Percentiles rank a stretch among this genome's conserved stretches.
Evolutionary conservation across 2,113 vertebrate genomes (phyloP).

Genomic region (Mastomys coucha): DNA sequence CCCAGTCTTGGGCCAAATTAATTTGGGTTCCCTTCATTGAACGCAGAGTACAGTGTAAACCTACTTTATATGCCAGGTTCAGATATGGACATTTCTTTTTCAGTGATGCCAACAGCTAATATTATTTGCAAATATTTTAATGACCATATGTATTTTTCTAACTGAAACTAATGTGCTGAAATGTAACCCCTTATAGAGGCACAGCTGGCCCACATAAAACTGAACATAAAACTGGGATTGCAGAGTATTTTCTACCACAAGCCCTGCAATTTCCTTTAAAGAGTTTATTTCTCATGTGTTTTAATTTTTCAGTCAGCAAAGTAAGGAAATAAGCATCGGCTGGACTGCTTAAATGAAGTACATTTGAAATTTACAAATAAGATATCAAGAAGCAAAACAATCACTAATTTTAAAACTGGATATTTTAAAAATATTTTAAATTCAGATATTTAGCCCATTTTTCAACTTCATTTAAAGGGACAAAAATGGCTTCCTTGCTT

Average conservation of each 20-base stretch:
- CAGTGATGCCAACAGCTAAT: slow-evolving; percentile 31
- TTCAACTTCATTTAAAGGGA: slow-evolving; percentile 45
- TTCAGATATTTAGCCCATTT: slow-evolving; percentile 51
- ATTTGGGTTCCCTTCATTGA: slow-evolving; percentile 28
- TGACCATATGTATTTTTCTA: slow-evolving; percentile 43
- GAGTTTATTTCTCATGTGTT: slow-evolving; percentile 55
- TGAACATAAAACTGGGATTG: slow-evolving; percentile 43
- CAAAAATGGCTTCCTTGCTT: slow-evolving; percentile 54
- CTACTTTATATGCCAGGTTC: slow-evolving; percentile 2
- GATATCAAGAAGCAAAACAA: slow-evolving; percentile 56
- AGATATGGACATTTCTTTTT: neutral
- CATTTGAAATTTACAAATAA: slow-evolving; percentile 62
- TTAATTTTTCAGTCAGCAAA: slow-evolving; percentile 61
- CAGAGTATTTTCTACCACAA: slow-evolving; percentile 62
- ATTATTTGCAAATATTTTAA: slow-evolving; percentile 69
- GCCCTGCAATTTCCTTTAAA: slow-evolving; percentile 61
- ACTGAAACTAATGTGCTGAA: slow-evolving; percentile 50
- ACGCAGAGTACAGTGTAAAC: neutral
- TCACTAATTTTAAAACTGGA: slow-evolving; percentile 70
- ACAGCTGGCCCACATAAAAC: slow-evolving; percentile 57
- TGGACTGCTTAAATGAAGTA: slow-evolving; percentile 52
- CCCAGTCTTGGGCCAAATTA: neutral
- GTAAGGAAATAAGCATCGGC: slow-evolving; percentile 43
- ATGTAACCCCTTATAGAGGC: slow-evolving; percentile 22
- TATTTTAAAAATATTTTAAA: slow-evolving; percentile 63